These are phyloP conservation scores for Chelmon rostratus DNA, from an alignment of 2,797 vertebrate species.

Conservation along the genomic window DNA sequence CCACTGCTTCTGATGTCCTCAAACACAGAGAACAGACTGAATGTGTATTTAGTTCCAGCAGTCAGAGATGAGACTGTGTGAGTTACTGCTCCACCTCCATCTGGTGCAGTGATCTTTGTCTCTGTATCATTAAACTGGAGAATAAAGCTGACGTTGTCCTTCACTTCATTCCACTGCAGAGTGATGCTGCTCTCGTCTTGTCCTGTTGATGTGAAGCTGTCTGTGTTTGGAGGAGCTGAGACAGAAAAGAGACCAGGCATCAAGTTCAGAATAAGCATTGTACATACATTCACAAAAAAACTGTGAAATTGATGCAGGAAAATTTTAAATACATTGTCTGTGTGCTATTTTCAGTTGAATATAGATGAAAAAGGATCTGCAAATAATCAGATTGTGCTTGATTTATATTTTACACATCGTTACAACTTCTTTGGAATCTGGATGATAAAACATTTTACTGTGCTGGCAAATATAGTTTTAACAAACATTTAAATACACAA, in stretches of 20 bases:
- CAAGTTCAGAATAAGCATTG: too few relatives aligned
- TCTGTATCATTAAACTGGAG: conserved; percentile 15
- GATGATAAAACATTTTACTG: too few relatives aligned
- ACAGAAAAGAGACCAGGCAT: background rate
- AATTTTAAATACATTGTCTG: too few relatives aligned
- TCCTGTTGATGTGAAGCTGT: fast-evolving
- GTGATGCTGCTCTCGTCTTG: conserved; percentile 39
- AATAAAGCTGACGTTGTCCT: conserved; percentile 26
- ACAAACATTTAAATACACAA: too few relatives aligned
- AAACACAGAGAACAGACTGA: conserved; percentile 51
- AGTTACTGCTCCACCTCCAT: conserved; percentile 10
- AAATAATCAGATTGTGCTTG: too few relatives aligned
- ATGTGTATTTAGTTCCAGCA: conserved; percentile 39
- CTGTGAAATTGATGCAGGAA: too few relatives aligned
- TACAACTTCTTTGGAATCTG: too few relatives aligned
- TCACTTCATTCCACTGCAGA: conserved; percentile 57
- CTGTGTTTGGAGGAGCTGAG: conserved; percentile 36
- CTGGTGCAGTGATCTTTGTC: background rate
- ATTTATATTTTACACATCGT: too few relatives aligned
- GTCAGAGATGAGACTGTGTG: conserved; percentile 31
- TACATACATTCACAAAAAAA: too few relatives aligned
- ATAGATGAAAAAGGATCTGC: too few relatives aligned
- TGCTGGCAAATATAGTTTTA: too few relatives aligned
- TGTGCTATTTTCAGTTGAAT: too few relatives aligned
- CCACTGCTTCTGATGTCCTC: conserved; percentile 26